A percentile compares a stretch with the other conserved stretches of the same genome.
These are phyloP conservation scores for Eleginops maclovinus DNA, from an alignment of 2,113 vertebrate genomes.

Conservation along the genomic window DNA sequence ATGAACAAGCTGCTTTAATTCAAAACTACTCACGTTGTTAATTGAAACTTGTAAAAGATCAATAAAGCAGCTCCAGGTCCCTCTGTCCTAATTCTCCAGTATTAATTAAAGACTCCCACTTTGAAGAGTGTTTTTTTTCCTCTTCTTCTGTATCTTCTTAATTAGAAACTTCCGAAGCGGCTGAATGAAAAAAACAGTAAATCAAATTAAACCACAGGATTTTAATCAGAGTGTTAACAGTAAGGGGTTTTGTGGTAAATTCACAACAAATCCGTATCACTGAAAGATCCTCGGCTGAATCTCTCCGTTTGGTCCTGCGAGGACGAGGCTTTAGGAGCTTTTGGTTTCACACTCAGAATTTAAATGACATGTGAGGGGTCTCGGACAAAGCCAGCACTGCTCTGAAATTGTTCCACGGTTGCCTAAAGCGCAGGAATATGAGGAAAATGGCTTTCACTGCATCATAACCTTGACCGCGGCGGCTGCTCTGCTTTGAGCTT, in stretches of 20 bases:
- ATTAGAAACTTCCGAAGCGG: conserved; percentile 63
- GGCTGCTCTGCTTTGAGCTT: conserved; percentile 64
- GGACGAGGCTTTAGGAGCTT: conserved; percentile 15
- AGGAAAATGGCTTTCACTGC: conserved; percentile 73
- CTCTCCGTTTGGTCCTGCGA: conserved; percentile 23
- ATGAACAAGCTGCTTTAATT: conserved; percentile 46
- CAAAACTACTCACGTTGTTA: conserved; percentile 66
- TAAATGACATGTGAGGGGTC: conserved; percentile 56
- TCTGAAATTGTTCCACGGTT: conserved; percentile 54
- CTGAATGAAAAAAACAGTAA: conserved; percentile 37
- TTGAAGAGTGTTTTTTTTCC: conserved; percentile 55
- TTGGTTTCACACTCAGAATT: conserved; percentile 56
- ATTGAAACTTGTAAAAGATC: conserved; percentile 75
- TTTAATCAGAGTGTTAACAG: conserved; percentile 35
- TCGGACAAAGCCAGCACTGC: conserved; percentile 50
- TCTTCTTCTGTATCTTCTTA: conserved; percentile 56
- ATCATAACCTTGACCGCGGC: conserved; percentile 80
- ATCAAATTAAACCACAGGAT: conserved; percentile 48
- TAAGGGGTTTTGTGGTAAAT: conserved; percentile 23
- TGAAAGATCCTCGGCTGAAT: background rate
- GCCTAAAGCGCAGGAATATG: conserved; percentile 54
- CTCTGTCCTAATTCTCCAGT: conserved; percentile 60
- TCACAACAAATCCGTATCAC: background rate
- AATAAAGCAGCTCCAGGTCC: conserved; percentile 65
- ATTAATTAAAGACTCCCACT: conserved; percentile 75